Conservation (phyloP, 2,113 vertebrate species). For the Vireo altiloquus region DNA sequence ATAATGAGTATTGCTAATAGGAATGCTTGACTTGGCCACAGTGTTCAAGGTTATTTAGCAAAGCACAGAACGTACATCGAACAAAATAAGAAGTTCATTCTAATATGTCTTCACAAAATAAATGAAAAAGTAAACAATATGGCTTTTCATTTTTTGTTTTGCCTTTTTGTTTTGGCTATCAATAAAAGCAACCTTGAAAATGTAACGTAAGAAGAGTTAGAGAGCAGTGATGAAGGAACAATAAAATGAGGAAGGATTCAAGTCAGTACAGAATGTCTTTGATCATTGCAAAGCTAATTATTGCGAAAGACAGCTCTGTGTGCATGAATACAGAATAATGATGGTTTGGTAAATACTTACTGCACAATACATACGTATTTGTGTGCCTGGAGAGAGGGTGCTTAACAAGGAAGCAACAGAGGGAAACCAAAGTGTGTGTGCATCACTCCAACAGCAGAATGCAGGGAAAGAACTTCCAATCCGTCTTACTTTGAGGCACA, state of each 20-base stretch:
- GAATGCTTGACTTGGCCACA: not conserved
- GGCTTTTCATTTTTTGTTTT: not conserved
- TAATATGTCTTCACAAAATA: not conserved
- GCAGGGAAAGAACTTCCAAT: not conserved
- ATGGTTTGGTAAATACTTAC: not conserved
- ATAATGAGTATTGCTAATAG: not conserved
- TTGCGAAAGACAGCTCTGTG: not conserved
- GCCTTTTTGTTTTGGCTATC: not conserved
- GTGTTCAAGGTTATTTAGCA: slow-evolving; percentile 2
- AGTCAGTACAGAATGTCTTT: slow-evolving; percentile 17
- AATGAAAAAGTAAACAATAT: not conserved
- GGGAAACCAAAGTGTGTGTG: not conserved
- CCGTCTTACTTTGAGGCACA: not conserved
- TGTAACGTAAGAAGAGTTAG: not conserved
- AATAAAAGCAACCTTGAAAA: slow-evolving; percentile 23
- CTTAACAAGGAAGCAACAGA: not conserved
- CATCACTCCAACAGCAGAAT: accelerated
- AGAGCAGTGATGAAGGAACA: not conserved
- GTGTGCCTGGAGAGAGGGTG: not conserved
- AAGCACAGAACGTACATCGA: not conserved
- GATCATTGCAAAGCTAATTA: slow-evolving; percentile 33
- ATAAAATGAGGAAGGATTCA: not conserved
- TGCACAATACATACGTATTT: not conserved
- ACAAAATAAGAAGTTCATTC: not conserved
- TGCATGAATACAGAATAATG: not conserved